Evolutionary conservation across 2,888 invertebrate species (phyloP).

Genomic region (Acronicta alni): DNA sequence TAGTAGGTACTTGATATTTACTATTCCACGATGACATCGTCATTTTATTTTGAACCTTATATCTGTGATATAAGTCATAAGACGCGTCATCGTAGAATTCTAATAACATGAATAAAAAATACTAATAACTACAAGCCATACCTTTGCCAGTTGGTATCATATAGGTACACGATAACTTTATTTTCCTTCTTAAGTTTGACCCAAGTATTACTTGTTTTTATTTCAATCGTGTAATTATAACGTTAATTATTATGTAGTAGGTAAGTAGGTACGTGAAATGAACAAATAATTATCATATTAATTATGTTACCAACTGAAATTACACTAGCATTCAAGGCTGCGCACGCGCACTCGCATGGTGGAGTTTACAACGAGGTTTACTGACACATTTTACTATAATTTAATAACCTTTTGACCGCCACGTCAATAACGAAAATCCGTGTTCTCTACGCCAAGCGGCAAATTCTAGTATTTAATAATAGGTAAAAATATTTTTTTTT

Average conservation of each 20-base stretch:
- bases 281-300: not conserved
- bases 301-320: slow-evolving; percentile 9
- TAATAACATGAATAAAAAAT: not conserved
- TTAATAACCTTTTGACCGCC: too few species aligned
- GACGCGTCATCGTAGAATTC: not conserved
- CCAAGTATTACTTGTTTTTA: not conserved
- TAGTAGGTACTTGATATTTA: not conserved
- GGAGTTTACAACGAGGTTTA: too few species aligned
- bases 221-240: not conserved
- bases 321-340: not conserved
- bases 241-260: not conserved
- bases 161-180: slow-evolving; percentile 6
- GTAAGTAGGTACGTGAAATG: not conserved
- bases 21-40: not conserved
- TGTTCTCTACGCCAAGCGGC: too few species aligned
- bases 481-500: too few species aligned
- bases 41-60: not conserved
- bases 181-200: not conserved
- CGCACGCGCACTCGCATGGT: too few species aligned
- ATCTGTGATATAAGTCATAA: not conserved
- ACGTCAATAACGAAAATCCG: too few species aligned
- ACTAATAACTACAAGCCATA: slow-evolving; percentile 10
- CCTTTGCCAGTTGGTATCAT: slow-evolving; percentile 20
- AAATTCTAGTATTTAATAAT: too few species aligned
- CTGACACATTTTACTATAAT: not conserved